Evolutionary conservation across 2,113 vertebrate species (phyloP).

Genomic region (Trichechus manatus): DNA sequence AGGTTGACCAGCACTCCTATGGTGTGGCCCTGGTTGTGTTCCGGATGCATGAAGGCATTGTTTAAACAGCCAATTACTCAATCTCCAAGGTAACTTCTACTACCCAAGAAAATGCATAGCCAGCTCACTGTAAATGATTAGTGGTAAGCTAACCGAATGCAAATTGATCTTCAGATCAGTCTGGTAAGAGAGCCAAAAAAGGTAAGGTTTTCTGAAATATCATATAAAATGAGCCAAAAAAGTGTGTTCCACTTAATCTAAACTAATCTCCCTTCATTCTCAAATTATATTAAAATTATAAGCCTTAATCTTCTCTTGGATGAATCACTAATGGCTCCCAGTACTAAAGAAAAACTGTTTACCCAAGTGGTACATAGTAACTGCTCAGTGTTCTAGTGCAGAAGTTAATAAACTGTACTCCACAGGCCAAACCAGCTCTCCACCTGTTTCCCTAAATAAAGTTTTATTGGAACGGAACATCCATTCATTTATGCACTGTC

Average conservation of each 20-base stretch:
- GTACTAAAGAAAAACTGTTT: background rate
- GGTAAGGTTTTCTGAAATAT: conserved; percentile 32
- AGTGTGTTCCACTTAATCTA: background rate
- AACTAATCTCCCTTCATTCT: background rate
- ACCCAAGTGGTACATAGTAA: background rate
- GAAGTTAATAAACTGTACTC: background rate
- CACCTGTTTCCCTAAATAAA: background rate
- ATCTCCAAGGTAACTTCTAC: background rate
- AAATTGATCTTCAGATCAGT: background rate
- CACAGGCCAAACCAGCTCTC: background rate
- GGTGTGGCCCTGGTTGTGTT: background rate
- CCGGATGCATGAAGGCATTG: background rate
- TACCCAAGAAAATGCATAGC: background rate
- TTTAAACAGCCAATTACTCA: conserved; percentile 2
- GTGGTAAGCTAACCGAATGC: background rate
- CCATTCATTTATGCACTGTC: background rate
- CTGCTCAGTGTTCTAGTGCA: background rate
- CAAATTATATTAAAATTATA: conserved; percentile 12
- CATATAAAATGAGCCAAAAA: conserved; percentile 15
- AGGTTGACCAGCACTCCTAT: background rate
- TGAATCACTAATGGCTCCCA: background rate
- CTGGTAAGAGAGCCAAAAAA: background rate
- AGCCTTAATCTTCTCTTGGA: background rate
- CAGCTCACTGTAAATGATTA: background rate
- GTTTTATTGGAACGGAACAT: background rate